Evolutionary conservation across 2,797 vertebrate species (phyloP), one percentile per base, ranked within the genome.

Genomic region (Sciurus vulgaris): DNA sequence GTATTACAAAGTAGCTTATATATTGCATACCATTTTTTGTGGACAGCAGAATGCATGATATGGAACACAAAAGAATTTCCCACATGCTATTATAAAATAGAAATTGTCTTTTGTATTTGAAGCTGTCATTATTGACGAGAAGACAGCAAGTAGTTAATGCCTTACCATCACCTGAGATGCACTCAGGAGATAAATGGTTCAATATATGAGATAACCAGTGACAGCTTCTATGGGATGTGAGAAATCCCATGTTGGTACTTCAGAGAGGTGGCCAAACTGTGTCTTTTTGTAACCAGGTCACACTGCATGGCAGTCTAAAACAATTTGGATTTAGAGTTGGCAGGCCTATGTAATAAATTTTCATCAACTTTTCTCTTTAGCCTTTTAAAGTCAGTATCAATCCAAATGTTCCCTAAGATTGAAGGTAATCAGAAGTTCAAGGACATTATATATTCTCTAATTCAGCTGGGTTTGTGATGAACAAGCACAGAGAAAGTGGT

Each of bases 71-170:
- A 91, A 24, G 13, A 51, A 86, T 88, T 88, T 93, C 13, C 22
- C 49, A 83, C 26, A 13, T 74, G 63, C 61, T 73, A 3, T 38
- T 87, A 67, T 41, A 86, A 93, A 86, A 73, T 24, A 89, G 67
- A 35, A 78, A 59, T 84, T 84, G 54, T 77, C 51, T 38, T 87
- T 94, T 83, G 11, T 89, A 56, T 74, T 86, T 49, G 14, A 93
- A 77, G 2, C 22, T 93, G 2, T 63, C 35, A 86, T 69, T 88
- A 67, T 49, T 70, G 54, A 61, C 44, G 26, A 89, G 63, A 73
- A 94, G n/a, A 93, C 20, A 89, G 74, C n/a, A 81, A 76, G 44
- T 38, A 47, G 63, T 24, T 73, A 49, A 81, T 86, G 63, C 47
- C 41, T 96, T 81, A 54, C 47, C 24, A 78, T 79, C 54, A 85